Evolutionary conservation across 2,113 vertebrate species (phyloP), one percentile per base, ranked within the genome.

Genomic region (Apus apus): DNA sequence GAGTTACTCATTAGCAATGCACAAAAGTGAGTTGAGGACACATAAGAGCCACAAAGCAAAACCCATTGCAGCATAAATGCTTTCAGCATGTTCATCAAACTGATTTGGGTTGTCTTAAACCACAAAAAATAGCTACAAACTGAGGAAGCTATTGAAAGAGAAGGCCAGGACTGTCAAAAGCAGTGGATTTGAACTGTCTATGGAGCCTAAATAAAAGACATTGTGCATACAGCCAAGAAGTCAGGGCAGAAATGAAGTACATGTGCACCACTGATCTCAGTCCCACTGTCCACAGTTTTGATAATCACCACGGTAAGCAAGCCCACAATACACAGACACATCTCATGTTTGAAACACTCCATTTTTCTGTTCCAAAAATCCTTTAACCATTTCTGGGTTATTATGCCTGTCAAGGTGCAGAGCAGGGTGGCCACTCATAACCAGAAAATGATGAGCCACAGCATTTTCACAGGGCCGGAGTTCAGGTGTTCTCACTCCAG

Each of bases 21-120:
- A 57, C 34, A 57, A 30, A 83, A 85, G 50, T 65, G 32, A 92
- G 67, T 53, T 93, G 58, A 76, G 83, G 67, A 73, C 50, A 79
- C 71, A 36, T 8, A 67, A 40, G 30, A 65, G 34, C 34, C 58
- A 61, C 34, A 56, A 85, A 82, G 61, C 25, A 71, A 85, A 88
- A 79, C 45, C 79, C 62, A 68, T 17, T 56, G 32, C n/a, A 83
- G 12, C 22, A 20, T 51, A 48, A 56, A 57, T 26, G 50, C 15
- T 93, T 93, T 73, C 71, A 61, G 11, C 13, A 34, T 20, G 8
- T 20, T 93, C 26, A 46, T 75, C 38, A 16, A 57, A 60, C 38
- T 79, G 53, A 68, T 74, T 29, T 45, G 7, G 21, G 23, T 51
- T 82, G 18, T 54, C 57, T 71, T 71, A 78, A 85, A 48, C 8